phyloP scores from a whole-genome alignment of 2,797 vertebrate species.

The Philypnodon macrostomus region DNA sequence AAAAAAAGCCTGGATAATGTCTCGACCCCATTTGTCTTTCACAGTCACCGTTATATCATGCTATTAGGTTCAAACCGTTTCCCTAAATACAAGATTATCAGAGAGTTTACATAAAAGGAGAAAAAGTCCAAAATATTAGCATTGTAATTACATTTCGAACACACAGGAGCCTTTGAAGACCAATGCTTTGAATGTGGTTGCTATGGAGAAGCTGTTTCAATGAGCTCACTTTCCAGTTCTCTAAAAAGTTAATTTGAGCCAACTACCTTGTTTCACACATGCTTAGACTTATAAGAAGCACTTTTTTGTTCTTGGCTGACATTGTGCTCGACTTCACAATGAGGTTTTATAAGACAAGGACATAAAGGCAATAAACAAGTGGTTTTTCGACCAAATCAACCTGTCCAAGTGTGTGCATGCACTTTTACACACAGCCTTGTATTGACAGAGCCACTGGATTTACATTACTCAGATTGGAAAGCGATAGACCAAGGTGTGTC shows the following conservation, averaged over 20 bases:
- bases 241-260: background rate
- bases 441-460: slow-evolving; percentile 46
- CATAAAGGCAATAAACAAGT: slow-evolving; percentile 34
- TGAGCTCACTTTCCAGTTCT: background rate
- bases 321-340: slow-evolving; percentile 26
- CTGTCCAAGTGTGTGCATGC: slow-evolving; percentile 9
- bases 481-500: slow-evolving; percentile 39
- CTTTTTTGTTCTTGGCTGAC: slow-evolving; percentile 26
- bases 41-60: no score
- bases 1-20: no score
- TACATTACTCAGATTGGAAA: slow-evolving; percentile 40
- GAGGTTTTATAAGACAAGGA: slow-evolving; percentile 49
- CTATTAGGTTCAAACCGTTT: no score
- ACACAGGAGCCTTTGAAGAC: background rate
- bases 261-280: slow-evolving; percentile 3
- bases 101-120: no score
- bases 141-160: slow-evolving; percentile 3
- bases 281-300: no score
- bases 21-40: no score
- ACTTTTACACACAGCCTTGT: slow-evolving; percentile 20
- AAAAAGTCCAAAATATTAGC: no score
- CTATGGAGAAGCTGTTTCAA: background rate
- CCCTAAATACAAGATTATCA: no score
- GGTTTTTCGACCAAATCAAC: slow-evolving; percentile 42
- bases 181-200: background rate